phyloP scores from a whole-genome alignment of 2,888 invertebrate genomes.

The Julus scanicus region DNA sequence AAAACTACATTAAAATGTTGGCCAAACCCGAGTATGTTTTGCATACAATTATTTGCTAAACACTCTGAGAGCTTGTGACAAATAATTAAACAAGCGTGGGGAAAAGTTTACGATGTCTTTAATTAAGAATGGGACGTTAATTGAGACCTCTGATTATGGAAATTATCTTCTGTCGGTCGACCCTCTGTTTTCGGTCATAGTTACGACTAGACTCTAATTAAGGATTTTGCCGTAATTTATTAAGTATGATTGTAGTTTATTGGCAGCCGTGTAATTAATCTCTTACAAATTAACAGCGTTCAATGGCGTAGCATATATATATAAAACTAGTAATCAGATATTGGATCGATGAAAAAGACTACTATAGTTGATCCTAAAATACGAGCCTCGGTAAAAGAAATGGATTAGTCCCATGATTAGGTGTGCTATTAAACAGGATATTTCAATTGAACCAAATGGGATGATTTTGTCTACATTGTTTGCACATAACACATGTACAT shows the following conservation, averaged over 20 bases:
- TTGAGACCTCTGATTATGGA: slow-evolving; percentile 38
- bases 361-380: too few species aligned
- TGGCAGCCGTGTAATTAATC: neutral
- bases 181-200: neutral
- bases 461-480: too few species aligned
- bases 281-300: slow-evolving; percentile 16
- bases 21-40: neutral
- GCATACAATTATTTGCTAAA: neutral
- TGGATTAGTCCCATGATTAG: neutral
- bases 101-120: slow-evolving; percentile 12
- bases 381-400: neutral
- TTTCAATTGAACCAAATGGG: slow-evolving; percentile 38
- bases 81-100: neutral
- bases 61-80: neutral
- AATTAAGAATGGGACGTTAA: slow-evolving; percentile 41
- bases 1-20: too few species aligned
- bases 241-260: slow-evolving; percentile 31
- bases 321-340: neutral
- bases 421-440: slow-evolving; percentile 16
- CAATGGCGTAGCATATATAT: slow-evolving; percentile 1
- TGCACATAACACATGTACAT: neutral
- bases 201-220: neutral
- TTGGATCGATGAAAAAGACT: slow-evolving; percentile 8
- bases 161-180: slow-evolving; percentile 2
- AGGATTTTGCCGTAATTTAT: neutral